Evolutionary conservation across 2,113 vertebrate species (phyloP).

Genomic region (Vireo altiloquus): DNA sequence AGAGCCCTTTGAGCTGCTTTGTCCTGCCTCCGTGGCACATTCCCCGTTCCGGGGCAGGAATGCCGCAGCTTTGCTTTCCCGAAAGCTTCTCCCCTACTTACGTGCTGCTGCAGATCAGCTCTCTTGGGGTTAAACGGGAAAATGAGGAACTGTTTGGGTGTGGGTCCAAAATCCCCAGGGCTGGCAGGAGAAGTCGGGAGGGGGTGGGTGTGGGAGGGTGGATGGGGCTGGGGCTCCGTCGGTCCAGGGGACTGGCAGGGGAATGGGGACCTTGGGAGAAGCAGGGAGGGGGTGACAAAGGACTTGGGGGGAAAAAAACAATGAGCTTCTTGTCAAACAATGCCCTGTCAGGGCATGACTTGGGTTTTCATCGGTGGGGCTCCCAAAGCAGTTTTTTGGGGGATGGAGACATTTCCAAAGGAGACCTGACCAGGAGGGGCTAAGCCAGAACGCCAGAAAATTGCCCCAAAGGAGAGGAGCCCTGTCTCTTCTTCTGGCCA

Average conservation of each 20-base stretch:
- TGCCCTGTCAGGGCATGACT: fast-evolving
- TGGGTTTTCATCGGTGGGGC: fast-evolving
- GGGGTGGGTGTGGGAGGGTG: background rate
- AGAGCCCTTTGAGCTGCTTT: background rate
- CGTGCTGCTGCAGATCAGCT: fast-evolving
- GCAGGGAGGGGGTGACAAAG: background rate
- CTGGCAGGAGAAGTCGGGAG: background rate
- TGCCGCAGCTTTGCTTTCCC: fast-evolving
- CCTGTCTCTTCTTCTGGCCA: no score
- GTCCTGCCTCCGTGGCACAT: background rate
- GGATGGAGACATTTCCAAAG: background rate
- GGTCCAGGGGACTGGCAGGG: background rate
- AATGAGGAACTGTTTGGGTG: background rate
- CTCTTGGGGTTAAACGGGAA: background rate
- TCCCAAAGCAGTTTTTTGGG: background rate
- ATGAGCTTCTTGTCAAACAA: no score
- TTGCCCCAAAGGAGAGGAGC: background rate
- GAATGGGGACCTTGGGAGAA: fast-evolving
- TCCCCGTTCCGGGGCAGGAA: background rate
- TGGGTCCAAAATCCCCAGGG: fast-evolving
- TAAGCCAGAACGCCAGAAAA: background rate
- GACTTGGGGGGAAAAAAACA: background rate
- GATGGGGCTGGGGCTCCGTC: fast-evolving
- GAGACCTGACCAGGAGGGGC: no score
- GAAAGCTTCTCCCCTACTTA: fast-evolving